Base-by-base conservation (phyloP, 2,888 invertebrate genomes). In the Euzetes globulus region DNA sequence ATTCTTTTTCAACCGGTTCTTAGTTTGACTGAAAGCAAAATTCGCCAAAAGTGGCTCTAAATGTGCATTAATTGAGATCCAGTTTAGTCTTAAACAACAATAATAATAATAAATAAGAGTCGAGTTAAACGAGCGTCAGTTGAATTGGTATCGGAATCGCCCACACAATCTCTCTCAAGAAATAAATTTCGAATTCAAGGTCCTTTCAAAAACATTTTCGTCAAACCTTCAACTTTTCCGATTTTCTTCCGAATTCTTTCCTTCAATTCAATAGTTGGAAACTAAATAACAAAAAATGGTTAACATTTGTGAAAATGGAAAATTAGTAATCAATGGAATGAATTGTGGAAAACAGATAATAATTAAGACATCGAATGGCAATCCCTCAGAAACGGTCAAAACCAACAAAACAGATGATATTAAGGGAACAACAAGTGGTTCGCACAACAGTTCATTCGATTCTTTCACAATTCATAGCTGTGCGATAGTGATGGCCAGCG, bases 401-500 rank as follows among this genome's bases (percentile, higher is more conserved):
- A 22, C 37, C 37, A 37, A 33, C 5, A 37, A 37, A 65, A n/a
- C 19, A 11, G 63, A 58, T 72, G 60, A 37, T 6, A n/a, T 22
- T 58, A 37, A 15, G 0, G 9, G 27, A 2, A 19, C 72, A 72
- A 37, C 37, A 60, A 50, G 29, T 41, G 60, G 15, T 45, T 17
- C 15, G 19, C 25, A 45, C 11, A n/a, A 41, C 17, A 19, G 27
- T 58, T 15, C n/a, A 19, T 45, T 70, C 15, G 70, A 70, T 41
- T 70, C 47, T 1, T 70, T 70, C 45, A 27, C 45, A 5, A 27
- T 71, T 15, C 74, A 74, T 63, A 52, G 58, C 71, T 47, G 71
- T 50, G 41, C 58, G 9, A 72, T 76, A 15, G 72, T 75, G 22
- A 33, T 92, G 58, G 91, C 89, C 60, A 92, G 94, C 75, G 92